A percentile compares a stretch with the other conserved stretches of the same genome.
Evolutionary conservation across 2,797 vertebrate species (phyloP).

Genomic region (Trichosurus vulpecula): DNA sequence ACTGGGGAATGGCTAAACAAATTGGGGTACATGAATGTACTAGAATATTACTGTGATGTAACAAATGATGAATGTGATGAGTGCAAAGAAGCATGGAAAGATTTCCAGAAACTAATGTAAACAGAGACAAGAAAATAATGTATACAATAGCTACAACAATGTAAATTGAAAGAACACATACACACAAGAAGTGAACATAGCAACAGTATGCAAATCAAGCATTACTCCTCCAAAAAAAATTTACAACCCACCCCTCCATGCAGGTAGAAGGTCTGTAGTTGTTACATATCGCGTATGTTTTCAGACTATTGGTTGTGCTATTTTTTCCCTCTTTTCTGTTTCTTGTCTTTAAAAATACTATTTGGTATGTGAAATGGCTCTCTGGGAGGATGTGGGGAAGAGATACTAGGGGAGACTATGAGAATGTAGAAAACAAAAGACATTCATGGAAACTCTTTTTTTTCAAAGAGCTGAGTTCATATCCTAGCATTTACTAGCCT

Average conservation of each 20-base stretch:
- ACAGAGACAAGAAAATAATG: too few species aligned
- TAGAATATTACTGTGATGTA: neutral
- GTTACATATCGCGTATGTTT: neutral
- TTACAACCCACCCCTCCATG: neutral
- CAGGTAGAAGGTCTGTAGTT: neutral
- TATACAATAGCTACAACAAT: too few species aligned
- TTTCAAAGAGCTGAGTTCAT: neutral
- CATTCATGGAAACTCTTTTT: neutral
- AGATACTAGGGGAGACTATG: neutral
- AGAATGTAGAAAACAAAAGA: neutral
- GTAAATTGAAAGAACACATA: too few species aligned
- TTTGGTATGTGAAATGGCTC: neutral
- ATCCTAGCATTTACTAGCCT: neutral
- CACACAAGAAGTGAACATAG: neutral
- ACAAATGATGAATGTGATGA: too few species aligned
- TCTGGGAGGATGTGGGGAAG: neutral
- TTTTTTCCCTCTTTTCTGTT: neutral
- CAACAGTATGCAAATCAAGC: neutral
- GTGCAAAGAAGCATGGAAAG: too few species aligned
- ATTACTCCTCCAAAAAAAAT: neutral
- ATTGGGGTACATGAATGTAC: neutral
- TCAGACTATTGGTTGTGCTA: neutral
- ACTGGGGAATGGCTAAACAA: neutral
- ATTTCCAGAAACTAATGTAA: too few species aligned
- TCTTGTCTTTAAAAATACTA: neutral